A percentile compares a stretch with the other conserved stretches of the same genome.
phyloP scores from a whole-genome alignment of 1,140 invertebrate species.

The Philotrypesis tridentata region DNA sequence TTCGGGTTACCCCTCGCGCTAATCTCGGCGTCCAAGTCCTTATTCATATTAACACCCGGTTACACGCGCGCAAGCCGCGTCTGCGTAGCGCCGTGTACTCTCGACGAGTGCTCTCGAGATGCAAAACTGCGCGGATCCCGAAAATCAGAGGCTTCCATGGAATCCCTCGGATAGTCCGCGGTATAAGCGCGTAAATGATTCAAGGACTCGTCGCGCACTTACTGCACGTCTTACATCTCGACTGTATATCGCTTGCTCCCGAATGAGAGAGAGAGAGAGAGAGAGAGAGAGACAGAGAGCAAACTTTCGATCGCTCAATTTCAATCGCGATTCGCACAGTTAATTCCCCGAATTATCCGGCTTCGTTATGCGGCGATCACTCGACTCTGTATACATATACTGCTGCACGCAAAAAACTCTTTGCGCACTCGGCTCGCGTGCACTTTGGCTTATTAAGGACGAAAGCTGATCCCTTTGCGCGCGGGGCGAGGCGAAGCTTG shows the following conservation, averaged over 20 bases:
- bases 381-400: too few species aligned
- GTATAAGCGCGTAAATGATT: slow-evolving; percentile 4
- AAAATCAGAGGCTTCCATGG: slow-evolving; percentile 3
- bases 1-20: slow-evolving; percentile 21
- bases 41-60: slow-evolving; percentile 34
- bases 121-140: background rate
- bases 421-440: slow-evolving; percentile 66
- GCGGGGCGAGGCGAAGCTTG: background rate
- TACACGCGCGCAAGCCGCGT: background rate
- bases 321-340: background rate
- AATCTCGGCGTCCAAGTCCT: slow-evolving; percentile 37
- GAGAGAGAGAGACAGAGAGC: too few species aligned
- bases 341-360: slow-evolving; percentile 7
- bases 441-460: slow-evolving; percentile 70
- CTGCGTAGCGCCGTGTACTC: too few species aligned
- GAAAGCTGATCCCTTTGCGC: slow-evolving; percentile 48
- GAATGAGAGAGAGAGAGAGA: too few species aligned
- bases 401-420: slow-evolving; percentile 55
- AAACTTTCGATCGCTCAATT: background rate
- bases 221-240: too few species aligned
- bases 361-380: background rate
- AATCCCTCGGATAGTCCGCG: background rate
- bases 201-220: too few species aligned
- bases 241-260: too few species aligned
- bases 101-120: background rate